Conservation (phyloP, 1,140 invertebrate species). For the Drosophila kurseongensis region DNA sequence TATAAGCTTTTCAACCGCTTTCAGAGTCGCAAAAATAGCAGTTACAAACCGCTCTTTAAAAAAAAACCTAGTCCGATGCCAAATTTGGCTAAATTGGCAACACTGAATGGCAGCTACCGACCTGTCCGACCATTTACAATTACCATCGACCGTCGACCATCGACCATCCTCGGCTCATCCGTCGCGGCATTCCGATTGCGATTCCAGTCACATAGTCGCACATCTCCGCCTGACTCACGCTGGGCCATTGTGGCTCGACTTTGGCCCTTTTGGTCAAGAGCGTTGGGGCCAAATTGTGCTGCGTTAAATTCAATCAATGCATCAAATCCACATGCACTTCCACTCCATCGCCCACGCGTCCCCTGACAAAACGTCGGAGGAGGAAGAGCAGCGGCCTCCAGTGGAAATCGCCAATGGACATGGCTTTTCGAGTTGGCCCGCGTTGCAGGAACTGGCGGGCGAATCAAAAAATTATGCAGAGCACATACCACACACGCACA, state of each 20-base stretch:
- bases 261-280: conserved; percentile 52
- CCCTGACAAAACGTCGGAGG: not conserved
- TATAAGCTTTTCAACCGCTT: conserved; percentile 9
- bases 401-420: conserved; percentile 62
- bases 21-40: conserved; percentile 9
- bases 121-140: conserved; percentile 50
- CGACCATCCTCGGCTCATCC: conserved; percentile 27
- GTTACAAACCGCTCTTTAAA: conserved; percentile 10
- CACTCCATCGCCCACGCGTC: conserved; percentile 55
- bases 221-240: conserved; percentile 62
- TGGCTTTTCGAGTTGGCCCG: conserved; percentile 44
- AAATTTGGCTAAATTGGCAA: conserved; percentile 57
- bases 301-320: conserved; percentile 78
- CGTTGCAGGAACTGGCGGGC: conserved; percentile 46
- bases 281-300: conserved; percentile 38
- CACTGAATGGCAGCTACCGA: conserved; percentile 49
- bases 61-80: conserved; percentile 38
- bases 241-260: conserved; percentile 48
- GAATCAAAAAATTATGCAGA: conserved; percentile 81
- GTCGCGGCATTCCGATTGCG: conserved; percentile 29
- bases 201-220: conserved; percentile 70
- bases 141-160: conserved; percentile 35
- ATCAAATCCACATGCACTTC: conserved; percentile 55
- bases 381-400: conserved; percentile 1
- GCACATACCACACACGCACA: conserved; percentile 71